Evolutionary conservation across 2,888 invertebrate genomes (phyloP), one percentile per base, ranked within the genome.

Genomic region (Gibbula magus): DNA sequence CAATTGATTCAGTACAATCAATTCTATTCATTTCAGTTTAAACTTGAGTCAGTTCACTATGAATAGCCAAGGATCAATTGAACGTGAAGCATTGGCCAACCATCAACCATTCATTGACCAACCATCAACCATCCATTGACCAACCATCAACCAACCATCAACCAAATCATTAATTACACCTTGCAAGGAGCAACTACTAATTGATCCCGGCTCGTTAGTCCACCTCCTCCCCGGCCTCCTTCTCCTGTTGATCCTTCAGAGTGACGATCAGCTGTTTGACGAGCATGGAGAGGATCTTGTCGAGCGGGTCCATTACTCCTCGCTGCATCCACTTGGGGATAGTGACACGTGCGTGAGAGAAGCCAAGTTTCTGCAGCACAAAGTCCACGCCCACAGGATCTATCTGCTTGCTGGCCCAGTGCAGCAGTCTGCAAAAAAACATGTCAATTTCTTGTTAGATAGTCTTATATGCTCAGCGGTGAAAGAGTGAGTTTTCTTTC

Each of bases 241-340:
- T 53, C 54, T 78, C 74, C 67, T 82, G 84, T 52, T 82, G 82
- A 35, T 85, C 85, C 51, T 82, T 77, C 35, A 90, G 84, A 0
- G 87, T 82, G 18, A 86, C 75, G 32, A 91, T 90, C n/a, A 92
- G 87, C 73, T 87, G 88, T 78, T 91, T 88, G 22, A 93, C 91
- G 1, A 93, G 87, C 76, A 92, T 83, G 7, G 92, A 91, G 7
- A 92, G 84, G 20, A 99, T 95, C 92, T 97, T 97, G 94, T 99
- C 99, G 78, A 99, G 94, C 0, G 99, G 98, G 94, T 99, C 99
- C 95, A 99, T 97, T 89, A 98, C 96, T 18, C 99, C 99, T 79
- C 99, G 95, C 93, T 99, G 99, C 94, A 99, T 95, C 98, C 99
- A 99, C 94, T 99, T 99, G 80, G 99, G 99, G 92, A 99, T 99